A percentile compares a stretch with the other conserved stretches of the same genome.
Evolutionary conservation across 2,888 invertebrate genomes (phyloP).

Genomic region (Oconnorella tubifera): DNA sequence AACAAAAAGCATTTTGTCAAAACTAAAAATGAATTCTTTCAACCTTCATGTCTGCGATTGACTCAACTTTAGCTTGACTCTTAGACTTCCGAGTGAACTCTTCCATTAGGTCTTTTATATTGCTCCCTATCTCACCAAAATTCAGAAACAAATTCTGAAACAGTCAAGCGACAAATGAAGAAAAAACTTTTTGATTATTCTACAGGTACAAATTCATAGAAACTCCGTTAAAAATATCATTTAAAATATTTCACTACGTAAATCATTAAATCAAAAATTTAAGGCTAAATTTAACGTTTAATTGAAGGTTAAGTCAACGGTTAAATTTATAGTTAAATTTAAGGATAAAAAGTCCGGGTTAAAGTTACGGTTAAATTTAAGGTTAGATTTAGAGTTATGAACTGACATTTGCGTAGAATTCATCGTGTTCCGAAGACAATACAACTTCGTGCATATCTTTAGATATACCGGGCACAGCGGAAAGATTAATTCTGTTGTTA

Average conservation of each 20-base stretch:
- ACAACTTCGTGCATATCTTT: constrained; percentile 91
- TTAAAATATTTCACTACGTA: no score
- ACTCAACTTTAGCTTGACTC: constrained; percentile 94
- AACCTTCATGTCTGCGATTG: constrained; percentile 94
- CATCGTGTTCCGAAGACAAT: constrained; percentile 89
- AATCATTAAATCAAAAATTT: no score
- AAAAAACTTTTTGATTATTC: constrained; percentile 6
- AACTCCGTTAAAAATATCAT: no score
- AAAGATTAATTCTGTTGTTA: constrained; percentile 88
- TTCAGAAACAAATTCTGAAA: constrained; percentile 84
- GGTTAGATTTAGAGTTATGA: no score
- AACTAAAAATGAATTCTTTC: no score
- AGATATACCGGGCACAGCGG: constrained; percentile 75
- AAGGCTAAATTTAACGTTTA: not conserved
- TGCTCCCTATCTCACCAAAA: constrained; percentile 97
- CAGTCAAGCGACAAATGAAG: not conserved
- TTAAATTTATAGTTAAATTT: no score
- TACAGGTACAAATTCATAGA: no score
- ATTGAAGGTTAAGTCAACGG: no score
- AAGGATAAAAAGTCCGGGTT: no score
- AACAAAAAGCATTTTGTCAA: no score
- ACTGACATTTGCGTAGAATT: constrained; percentile 88
- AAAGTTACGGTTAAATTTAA: no score
- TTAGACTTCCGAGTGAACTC: constrained; percentile 92
- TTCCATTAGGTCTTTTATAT: constrained; percentile 93